These are phyloP conservation scores for Plagodis dolabraria DNA, from an alignment of 2,888 invertebrate genomes.

Conservation along the genomic window DNA sequence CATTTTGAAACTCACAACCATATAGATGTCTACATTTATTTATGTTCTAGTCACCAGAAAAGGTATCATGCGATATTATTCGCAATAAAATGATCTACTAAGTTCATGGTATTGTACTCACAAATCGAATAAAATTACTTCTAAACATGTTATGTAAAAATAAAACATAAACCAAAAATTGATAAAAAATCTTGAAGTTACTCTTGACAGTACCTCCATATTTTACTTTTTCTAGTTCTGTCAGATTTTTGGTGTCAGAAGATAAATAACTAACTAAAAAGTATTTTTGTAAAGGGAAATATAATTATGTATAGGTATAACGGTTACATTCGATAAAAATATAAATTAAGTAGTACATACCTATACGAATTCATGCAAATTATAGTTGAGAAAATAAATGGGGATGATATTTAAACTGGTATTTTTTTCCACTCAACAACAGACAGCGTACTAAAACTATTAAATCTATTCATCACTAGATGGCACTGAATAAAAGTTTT, in stretches of 20 bases:
- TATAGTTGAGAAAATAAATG: too few species aligned
- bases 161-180: neutral
- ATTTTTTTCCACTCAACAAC: neutral
- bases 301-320: too few species aligned
- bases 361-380: too few species aligned
- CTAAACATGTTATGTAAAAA: constrained; percentile 53
- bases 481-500: neutral
- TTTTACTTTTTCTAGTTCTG: neutral
- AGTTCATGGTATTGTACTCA: constrained; percentile 43
- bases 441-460: neutral
- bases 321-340: too few species aligned
- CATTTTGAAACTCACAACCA: too few species aligned
- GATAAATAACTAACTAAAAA: too few species aligned
- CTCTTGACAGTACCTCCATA: neutral
- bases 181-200: neutral
- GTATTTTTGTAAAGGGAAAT: too few species aligned
- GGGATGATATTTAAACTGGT: too few species aligned
- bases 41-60: too few species aligned
- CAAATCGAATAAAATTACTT: constrained; percentile 49
- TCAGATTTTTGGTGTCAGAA: neutral
- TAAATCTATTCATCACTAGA: neutral
- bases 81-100: neutral
- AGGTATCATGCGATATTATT: too few species aligned
- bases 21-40: too few species aligned
- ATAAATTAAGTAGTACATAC: too few species aligned